Conservation (phyloP, 2,113 vertebrate species). For the Osmerus mordax region DNA sequence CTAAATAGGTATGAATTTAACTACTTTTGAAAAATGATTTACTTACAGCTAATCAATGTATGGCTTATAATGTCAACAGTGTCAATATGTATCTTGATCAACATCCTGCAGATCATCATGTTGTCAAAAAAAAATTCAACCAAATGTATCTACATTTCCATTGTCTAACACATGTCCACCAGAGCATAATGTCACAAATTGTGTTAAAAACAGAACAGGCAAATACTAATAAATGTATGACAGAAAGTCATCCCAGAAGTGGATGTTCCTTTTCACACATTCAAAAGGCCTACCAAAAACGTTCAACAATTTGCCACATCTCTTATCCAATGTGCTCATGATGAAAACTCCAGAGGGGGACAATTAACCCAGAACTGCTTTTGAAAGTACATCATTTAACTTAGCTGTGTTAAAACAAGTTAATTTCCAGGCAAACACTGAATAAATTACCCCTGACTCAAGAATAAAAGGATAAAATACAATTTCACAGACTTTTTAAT, state of each 20-base stretch:
- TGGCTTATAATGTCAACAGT: neutral
- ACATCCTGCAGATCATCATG: neutral
- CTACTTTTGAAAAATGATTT: neutral
- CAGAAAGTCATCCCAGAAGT: neutral
- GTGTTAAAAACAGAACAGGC: neutral
- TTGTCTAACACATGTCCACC: too few relatives aligned
- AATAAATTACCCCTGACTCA: too few relatives aligned
- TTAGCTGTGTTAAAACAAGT: too few relatives aligned
- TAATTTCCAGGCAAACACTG: too few relatives aligned
- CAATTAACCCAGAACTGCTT: too few relatives aligned
- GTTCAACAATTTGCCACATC: too few relatives aligned
- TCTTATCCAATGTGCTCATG: too few relatives aligned
- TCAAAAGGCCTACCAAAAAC: neutral
- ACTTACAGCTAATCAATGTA: neutral
- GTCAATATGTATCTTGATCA: neutral
- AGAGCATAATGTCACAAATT: neutral
- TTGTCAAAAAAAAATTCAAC: neutral
- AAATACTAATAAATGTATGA: neutral
- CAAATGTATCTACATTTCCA: too few relatives aligned
- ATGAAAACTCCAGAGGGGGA: too few relatives aligned
- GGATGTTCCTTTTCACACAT: neutral
- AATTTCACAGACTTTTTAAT: too few relatives aligned
- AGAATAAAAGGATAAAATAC: too few relatives aligned
- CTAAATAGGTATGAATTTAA: neutral
- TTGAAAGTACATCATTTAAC: too few relatives aligned